Evolutionary conservation across 2,797 vertebrate genomes (phyloP).

Genomic region (Limosa lapponica): DNA sequence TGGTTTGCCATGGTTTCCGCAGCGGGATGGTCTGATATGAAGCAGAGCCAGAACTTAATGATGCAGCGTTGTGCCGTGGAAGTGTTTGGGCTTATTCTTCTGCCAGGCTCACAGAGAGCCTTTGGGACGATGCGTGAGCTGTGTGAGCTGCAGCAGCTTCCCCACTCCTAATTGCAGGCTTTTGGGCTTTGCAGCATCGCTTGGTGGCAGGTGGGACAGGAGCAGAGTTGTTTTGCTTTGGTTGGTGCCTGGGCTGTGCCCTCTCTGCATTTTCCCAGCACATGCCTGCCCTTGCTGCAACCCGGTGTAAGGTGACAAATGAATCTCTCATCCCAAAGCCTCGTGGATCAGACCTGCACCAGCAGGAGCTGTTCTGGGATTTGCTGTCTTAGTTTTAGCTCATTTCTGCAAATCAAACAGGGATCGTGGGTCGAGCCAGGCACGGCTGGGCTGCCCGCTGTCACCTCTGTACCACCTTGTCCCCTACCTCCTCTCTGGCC

Average conservation of each 20-base stretch:
- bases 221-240: background rate
- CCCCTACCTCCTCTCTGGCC: background rate
- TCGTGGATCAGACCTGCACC: accelerated
- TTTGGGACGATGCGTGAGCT: background rate
- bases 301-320: background rate
- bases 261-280: background rate
- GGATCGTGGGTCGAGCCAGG: background rate
- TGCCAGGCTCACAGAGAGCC: background rate
- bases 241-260: background rate
- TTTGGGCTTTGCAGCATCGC: background rate
- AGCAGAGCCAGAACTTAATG: background rate
- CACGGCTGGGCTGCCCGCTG: background rate
- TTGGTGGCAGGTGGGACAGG: background rate
- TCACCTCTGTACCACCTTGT: background rate
- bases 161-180: background rate
- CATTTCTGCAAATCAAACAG: background rate
- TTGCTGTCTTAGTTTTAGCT: background rate
- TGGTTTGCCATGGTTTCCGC: background rate
- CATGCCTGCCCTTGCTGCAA: background rate
- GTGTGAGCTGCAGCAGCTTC: background rate
- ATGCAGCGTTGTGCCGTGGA: background rate
- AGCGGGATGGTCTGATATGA: background rate
- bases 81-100: background rate
- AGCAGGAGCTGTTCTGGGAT: background rate
- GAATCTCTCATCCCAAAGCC: background rate